Base-by-base conservation (phyloP, 2,113 vertebrate species). In the Xenopus laevis region DNA sequence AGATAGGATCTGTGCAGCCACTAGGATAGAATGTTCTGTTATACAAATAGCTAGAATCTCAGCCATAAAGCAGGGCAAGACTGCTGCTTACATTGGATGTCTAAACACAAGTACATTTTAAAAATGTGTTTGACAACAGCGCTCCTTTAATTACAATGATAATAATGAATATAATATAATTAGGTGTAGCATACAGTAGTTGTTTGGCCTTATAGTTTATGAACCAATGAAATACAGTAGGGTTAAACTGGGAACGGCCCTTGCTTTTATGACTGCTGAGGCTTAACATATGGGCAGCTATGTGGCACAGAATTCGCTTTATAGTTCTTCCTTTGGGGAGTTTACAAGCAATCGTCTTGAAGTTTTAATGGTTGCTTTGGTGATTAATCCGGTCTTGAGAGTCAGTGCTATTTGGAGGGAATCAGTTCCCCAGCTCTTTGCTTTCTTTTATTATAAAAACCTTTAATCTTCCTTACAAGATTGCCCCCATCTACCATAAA, bases 341-440 rank as follows among this genome's bases (percentile, higher is more conserved):
- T 90, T 92, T 89, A 90, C 79, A 84, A 88, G 89, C 89, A 79
- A 87, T 86, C 86, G 86, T 82, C 85, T 77, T 90, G 90, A 88
- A 90, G 88, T 86, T 86, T 91, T 92, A 90, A 92, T 90, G 89
- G 88, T 83, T 84, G 79, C 87, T 85, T 0, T 53, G 71, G 84
- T 92, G 90, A 92, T 92, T 91, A 89, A 92, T 92, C 88, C 86
- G 71, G 21, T 78, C 81, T 78, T 75, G 76, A 86, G 87, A 87
- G 87, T 77, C 83, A 64, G 68, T 71, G 86, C 88, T 83, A 68
- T 72, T 68, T 80, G 86, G 83, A 86, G 88, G 44, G 45, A 82
- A 80, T 82, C 81, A 84, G 81, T 79, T 77, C 81, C 83, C 84
- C 83, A 0, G 15, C 79, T 85, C 83, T 82, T 85, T 77, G 86